Evolutionary conservation across 2,888 invertebrate genomes (phyloP).

Genomic region (Eutolmus rufibarbis): DNA sequence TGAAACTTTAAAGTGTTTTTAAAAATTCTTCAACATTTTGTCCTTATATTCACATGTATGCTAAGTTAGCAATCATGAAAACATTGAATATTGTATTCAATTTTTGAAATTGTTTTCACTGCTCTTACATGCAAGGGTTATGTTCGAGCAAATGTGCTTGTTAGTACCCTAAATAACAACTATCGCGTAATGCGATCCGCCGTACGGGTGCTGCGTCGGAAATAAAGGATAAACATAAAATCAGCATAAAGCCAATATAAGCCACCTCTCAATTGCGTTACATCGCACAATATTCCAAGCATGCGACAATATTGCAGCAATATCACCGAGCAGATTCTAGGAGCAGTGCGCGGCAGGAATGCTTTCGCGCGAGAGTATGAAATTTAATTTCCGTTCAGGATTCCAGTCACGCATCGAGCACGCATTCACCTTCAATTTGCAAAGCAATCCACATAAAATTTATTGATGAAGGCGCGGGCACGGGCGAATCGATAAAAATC

Average conservation of each 20-base stretch:
- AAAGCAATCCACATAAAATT: slow-evolving; percentile 13
- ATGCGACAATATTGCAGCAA: background rate
- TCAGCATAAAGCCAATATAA: background rate
- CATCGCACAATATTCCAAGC: background rate
- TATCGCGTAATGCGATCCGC: background rate
- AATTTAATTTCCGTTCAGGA: background rate
- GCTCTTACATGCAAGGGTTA: background rate
- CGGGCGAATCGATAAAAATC: slow-evolving; percentile 10
- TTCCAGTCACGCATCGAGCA: background rate
- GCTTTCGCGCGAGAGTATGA: background rate
- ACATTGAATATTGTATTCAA: background rate
- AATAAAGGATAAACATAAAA: background rate
- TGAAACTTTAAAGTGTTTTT: background rate
- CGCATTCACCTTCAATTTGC: slow-evolving; percentile 24
- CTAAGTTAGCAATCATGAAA: background rate
- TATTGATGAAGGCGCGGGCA: background rate
- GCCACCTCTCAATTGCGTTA: background rate
- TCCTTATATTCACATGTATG: background rate
- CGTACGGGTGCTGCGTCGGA: background rate
- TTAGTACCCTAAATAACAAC: background rate
- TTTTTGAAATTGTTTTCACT: background rate
- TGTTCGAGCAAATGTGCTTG: background rate
- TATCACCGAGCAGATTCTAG: background rate
- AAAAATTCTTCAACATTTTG: background rate
- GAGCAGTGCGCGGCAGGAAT: background rate